Evolutionary conservation across 2,888 invertebrate species (phyloP), one percentile per base, ranked within the genome.

Genomic region (Drosophila ustulata): DNA sequence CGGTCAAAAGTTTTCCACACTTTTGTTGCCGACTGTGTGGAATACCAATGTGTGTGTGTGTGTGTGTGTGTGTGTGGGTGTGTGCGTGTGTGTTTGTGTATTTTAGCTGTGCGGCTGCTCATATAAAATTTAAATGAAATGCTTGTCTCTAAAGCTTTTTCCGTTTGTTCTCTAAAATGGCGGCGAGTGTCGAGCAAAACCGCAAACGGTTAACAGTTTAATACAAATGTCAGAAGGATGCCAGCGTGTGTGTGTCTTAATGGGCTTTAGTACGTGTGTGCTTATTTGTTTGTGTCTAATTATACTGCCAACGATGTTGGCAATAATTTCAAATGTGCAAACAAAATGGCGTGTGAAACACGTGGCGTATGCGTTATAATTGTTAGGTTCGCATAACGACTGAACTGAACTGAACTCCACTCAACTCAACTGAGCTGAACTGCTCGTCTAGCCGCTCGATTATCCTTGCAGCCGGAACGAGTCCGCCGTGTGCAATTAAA

Each of bases 401-500:
- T 18, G 18, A 18, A 18, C 18, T 8, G 18, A 30, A 43, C 32
- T 8, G 25, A 55, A 34, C 32, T 32, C 8, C 1, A 32, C 32
- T 39, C 41, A 13, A 46, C 56, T 18, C 6, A n/a, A 32, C 30
- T 32, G 45, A 45, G 45, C n/a, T 23, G 25, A 13, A 13, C 46
- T 59, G 51, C 25, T 39, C 51, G 63, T 66, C 74, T 67, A 82
- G 69, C 65, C 26, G 26, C 43, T 70, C 61, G 75, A 67, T 67
- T 71, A 57, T 79, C 41, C 61, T 58, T 52, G 58, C 68, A 65
- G 46, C 57, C 55, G 52, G 4, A 73, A 82, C 65, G 75, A 68
- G 71, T 65, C 87, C 81, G 50, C 57, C 28, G 84, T 62, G 89
- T 78, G 66, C 84, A 80, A 86, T 84, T 86, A 78, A 76, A 88